Evolutionary conservation across 2,113 vertebrate genomes (phyloP).

Genomic region (Hemibates koningsi): DNA sequence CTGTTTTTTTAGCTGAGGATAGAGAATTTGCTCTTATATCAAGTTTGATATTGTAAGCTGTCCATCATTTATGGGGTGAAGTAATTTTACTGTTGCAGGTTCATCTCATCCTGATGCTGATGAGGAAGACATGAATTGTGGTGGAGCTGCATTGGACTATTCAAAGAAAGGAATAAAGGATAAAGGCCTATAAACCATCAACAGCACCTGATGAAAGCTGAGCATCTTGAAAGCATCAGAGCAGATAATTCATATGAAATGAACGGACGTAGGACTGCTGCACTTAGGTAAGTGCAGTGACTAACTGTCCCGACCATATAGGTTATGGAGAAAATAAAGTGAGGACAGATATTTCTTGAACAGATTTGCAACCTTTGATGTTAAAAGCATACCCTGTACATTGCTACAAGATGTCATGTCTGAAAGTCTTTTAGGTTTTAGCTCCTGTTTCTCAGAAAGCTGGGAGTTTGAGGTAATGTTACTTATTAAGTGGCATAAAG

Average conservation of each 20-base stretch:
- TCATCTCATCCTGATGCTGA: background rate
- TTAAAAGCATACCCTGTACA: background rate
- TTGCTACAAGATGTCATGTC: background rate
- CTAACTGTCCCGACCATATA: background rate
- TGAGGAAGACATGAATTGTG: background rate
- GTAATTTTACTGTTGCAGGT: background rate
- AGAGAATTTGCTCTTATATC: background rate
- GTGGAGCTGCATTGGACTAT: background rate
- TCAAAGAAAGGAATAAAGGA: background rate
- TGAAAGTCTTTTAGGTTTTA: background rate
- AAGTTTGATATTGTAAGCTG: background rate
- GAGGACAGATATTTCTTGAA: background rate
- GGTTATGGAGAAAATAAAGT: background rate
- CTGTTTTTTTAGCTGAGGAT: background rate
- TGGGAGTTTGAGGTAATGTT: background rate
- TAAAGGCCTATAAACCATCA: background rate
- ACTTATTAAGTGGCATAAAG: background rate
- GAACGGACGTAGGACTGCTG: background rate
- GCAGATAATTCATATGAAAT: background rate
- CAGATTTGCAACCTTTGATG: background rate
- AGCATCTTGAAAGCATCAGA: background rate
- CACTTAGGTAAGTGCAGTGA: background rate
- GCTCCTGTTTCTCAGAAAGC: background rate
- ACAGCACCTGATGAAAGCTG: background rate
- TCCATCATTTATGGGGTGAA: rapidly evolving